Evolutionary conservation across 2,888 invertebrate species (phyloP).

Genomic region (Pseudococcus longispinus): DNA sequence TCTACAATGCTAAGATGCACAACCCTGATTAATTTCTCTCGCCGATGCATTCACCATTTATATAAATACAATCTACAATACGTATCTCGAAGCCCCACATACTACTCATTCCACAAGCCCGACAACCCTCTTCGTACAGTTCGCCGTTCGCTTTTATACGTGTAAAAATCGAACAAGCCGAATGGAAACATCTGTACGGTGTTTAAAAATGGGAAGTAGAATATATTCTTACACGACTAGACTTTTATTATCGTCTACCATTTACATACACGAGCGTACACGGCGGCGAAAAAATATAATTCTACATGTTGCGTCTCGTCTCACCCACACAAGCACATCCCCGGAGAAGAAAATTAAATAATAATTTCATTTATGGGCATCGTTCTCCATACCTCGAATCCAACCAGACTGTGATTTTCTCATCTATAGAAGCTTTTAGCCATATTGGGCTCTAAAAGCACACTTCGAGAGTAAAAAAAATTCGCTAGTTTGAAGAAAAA

Average conservation of each 20-base stretch:
- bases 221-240: slow-evolving; percentile 8
- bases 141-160: neutral
- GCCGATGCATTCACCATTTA: neutral
- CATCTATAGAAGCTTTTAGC: neutral
- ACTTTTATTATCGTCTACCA: slow-evolving; percentile 11
- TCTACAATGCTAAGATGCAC: neutral
- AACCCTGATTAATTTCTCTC: neutral
- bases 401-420: neutral
- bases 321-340: neutral
- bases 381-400: neutral
- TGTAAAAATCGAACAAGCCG: neutral
- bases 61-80: neutral
- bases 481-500: neutral
- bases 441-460: neutral
- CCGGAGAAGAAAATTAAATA: neutral
- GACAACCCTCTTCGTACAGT: neutral
- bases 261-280: neutral
- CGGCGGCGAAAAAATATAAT: neutral
- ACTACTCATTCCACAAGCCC: neutral
- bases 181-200: slow-evolving; percentile 14
- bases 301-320: neutral
- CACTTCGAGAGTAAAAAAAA: neutral
- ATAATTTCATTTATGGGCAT: neutral
- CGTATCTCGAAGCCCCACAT: neutral
- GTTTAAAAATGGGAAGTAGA: slow-evolving; percentile 20